Percentiles rank a stretch among this genome's conserved stretches.
Conservation (phyloP, 2,797 vertebrate genomes). For the Myotis findleyi region DNA sequence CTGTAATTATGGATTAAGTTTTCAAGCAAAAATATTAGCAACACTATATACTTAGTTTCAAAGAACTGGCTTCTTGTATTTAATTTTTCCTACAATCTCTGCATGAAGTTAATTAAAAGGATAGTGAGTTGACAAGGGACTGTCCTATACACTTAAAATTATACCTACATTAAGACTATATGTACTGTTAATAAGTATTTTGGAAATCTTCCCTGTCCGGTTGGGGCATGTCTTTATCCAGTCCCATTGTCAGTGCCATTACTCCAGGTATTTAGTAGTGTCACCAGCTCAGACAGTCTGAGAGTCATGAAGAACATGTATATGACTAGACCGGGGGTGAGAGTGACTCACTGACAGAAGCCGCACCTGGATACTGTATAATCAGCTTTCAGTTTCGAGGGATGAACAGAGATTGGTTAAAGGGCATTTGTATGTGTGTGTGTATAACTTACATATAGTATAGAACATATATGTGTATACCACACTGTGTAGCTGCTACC, state of each 20-base stretch:
- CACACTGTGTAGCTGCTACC: background rate
- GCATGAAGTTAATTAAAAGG: slow-evolving; percentile 15
- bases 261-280: background rate
- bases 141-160: background rate
- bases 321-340: background rate
- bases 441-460: background rate
- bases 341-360: background rate
- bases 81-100: slow-evolving; percentile 3
- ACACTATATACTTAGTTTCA: background rate
- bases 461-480: background rate
- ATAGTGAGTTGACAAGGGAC: background rate
- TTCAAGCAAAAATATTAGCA: background rate
- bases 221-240: background rate
- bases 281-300: background rate
- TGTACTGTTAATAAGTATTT: background rate
- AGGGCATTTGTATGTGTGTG: background rate
- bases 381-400: background rate
- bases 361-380: background rate
- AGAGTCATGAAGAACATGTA: background rate
- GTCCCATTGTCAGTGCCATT: background rate
- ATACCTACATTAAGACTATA: background rate
- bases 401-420: background rate
- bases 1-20: background rate
- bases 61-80: background rate
- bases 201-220: background rate